Evolutionary conservation across 2,888 invertebrate species (phyloP).

Genomic region (Dryocosmus kuriphilus): DNA sequence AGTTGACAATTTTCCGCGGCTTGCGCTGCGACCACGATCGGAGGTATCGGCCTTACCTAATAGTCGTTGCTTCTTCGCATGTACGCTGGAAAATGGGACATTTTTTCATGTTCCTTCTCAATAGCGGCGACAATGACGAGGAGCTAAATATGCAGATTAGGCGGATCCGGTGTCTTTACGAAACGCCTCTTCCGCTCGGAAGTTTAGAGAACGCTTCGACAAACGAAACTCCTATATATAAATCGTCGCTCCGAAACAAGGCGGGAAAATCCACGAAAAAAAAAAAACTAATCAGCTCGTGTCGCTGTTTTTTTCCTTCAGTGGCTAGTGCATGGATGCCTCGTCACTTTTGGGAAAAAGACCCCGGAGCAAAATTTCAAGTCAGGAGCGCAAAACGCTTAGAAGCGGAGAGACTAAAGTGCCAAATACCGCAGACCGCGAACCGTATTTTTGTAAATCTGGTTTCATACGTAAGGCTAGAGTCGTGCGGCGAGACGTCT

Average conservation of each 20-base stretch:
- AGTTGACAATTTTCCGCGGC: conserved; percentile 71
- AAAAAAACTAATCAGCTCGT: conserved; percentile 23
- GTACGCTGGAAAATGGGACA: conserved; percentile 4
- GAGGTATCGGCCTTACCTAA: conserved; percentile 47
- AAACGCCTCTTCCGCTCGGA: conserved; percentile 42
- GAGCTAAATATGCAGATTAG: conserved; percentile 44
- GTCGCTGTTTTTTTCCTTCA: conserved; percentile 8
- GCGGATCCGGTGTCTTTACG: conserved; percentile 41
- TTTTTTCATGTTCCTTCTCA: conserved; percentile 46
- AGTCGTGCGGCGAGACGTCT: conserved; percentile 71
- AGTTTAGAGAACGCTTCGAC: neutral
- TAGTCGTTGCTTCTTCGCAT: conserved; percentile 32
- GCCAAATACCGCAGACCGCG: conserved; percentile 75
- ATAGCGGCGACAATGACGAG: conserved; percentile 44
- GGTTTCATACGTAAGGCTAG: conserved; percentile 77
- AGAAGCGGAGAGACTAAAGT: conserved; percentile 68
- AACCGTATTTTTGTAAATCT: conserved; percentile 77
- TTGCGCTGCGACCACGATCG: conserved; percentile 44
- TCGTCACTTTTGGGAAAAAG: conserved; percentile 14
- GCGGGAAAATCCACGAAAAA: neutral
- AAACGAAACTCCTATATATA: conserved; percentile 1
- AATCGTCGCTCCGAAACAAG: neutral
- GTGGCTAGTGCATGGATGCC: conserved; percentile 21
- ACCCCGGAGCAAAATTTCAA: conserved; percentile 25
- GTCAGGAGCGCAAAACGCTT: conserved; percentile 46